phyloP scores from a whole-genome alignment of 2,797 vertebrate species.

The Pangasius sanitwongsei region DNA sequence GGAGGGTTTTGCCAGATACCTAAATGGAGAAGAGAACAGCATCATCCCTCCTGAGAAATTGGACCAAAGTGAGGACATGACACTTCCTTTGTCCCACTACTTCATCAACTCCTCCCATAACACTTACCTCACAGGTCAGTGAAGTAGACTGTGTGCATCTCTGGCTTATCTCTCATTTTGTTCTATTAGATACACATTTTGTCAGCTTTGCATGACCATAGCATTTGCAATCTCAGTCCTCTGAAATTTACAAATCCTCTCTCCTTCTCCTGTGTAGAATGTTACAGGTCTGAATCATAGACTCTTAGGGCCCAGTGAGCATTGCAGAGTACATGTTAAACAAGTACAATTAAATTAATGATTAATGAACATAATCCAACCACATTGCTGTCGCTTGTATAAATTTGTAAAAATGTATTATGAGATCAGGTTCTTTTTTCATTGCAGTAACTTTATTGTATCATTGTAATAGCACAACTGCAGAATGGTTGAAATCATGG shows the following conservation, averaged over 20 bases:
- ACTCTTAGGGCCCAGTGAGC: neutral
- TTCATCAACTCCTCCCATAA: constrained; percentile 99
- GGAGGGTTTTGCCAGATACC: constrained; percentile 91
- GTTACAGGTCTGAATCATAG: neutral
- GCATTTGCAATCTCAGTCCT: neutral
- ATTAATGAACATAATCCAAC: neutral
- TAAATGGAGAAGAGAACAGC: constrained; percentile 91
- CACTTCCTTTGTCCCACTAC: constrained; percentile 93
- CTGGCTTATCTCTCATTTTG: neutral
- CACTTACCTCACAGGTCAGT: constrained; percentile 84
- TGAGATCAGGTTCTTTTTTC: neutral
- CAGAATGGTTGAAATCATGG: neutral
- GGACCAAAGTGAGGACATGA: constrained; percentile 99
- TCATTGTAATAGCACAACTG: neutral
- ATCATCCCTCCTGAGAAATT: constrained; percentile 96
- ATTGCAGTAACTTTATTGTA: neutral
- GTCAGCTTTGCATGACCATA: neutral
- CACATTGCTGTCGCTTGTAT: neutral
- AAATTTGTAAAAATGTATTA: neutral
- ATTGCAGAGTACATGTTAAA: neutral
- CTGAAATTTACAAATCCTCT: neutral
- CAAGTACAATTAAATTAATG: neutral
- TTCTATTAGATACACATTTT: neutral
- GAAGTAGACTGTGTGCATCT: constrained; percentile 15
- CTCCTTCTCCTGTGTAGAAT: neutral